These are phyloP conservation scores for Corythornis vintsioides DNA, from an alignment of 2,113 vertebrate genomes.

Conservation along the genomic window DNA sequence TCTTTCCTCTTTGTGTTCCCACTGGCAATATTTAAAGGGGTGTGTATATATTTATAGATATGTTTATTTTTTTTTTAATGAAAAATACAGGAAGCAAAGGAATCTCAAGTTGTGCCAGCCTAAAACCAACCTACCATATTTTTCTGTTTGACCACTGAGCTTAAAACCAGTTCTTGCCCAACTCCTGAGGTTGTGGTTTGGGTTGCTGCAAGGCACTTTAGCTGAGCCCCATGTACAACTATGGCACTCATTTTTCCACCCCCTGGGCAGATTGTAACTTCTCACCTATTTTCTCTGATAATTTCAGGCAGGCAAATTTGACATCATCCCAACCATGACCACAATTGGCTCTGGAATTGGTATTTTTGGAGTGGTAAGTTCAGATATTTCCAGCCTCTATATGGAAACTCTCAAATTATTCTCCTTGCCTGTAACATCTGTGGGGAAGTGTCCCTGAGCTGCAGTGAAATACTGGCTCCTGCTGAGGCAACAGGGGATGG, in stretches of 20 bases:
- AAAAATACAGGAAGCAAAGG: neutral
- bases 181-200: neutral
- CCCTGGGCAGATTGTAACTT: neutral
- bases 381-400: neutral
- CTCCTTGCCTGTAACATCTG: neutral
- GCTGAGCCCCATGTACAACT: neutral
- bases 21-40: neutral
- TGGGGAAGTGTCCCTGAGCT: neutral
- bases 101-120: neutral
- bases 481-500: neutral
- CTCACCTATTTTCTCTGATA: neutral
- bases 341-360: slow-evolving; percentile 97
- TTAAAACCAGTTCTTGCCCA: neutral
- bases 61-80: neutral
- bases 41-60: neutral
- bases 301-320: slow-evolving; percentile 91
- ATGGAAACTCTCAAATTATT: neutral
- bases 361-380: slow-evolving; percentile 96
- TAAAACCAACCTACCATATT: neutral
- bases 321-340: slow-evolving; percentile 95
- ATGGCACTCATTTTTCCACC: fast-evolving
- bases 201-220: neutral
- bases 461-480: neutral
- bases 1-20: neutral
- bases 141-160: neutral